Evolutionary conservation across 1,140 invertebrate genomes (phyloP), one percentile per base, ranked within the genome.

Genomic region (Eulimnadia texana): DNA sequence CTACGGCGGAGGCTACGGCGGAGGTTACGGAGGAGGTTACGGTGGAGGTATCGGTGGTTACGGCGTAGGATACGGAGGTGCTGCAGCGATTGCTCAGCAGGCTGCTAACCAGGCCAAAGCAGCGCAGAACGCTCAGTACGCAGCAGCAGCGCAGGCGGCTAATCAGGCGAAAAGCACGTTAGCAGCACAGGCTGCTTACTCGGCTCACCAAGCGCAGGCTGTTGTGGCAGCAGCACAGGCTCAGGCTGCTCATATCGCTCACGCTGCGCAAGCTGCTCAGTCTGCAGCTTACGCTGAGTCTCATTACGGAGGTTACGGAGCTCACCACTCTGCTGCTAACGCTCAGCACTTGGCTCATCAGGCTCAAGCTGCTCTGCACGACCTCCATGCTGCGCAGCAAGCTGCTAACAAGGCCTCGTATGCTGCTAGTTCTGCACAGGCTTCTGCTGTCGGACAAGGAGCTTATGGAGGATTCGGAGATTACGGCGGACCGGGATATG

Each of bases 1-100:
- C 3, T 61, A 61, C 33, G 33, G 33, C 16, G 33, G 33, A 42
- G 33, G 33, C 16, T 16, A 42, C 33, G 33, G 33, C 33, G 33
- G 33, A 42, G 33, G 33, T 42, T 16, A 42, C 73, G 23, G 76
- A 77, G 16, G 82, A 69, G 70, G 84, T 80, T 22, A 81, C 80
- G 3, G 80, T 81, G 13, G 81, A 79, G 23, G 81, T 9, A 42
- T 42, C 58, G 61, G 81, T 77, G 33, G 82, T 65, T 13, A 27
- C 57, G 58, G 54, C 10, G 33, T 42, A 9, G 33, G 33, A 42
- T 51, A 51, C 50, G 65, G 66, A 1, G 64, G 65, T 13, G 66
- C 66, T 27, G 65, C 66, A 16, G 66, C 63, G 1, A 61, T 67
- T 60, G 66, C 66, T 22, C 66, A 67, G 58, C 64, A 67, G 50